Conservation (phyloP, 2,113 vertebrate species). For the Rousettus leschenaultii region DNA sequence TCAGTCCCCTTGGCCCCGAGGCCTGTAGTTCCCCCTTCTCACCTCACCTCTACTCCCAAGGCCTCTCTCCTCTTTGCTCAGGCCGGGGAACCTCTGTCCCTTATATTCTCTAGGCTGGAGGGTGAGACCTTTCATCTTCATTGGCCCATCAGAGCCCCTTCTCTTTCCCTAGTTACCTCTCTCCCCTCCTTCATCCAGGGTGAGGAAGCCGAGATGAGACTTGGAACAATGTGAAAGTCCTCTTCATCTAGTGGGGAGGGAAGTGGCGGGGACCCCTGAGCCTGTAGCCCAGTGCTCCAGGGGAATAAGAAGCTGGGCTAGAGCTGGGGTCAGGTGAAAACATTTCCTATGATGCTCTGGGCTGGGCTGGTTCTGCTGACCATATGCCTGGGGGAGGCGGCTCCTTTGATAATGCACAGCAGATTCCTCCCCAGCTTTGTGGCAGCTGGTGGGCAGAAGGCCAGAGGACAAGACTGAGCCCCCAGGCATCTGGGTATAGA, state of each 20-base stretch:
- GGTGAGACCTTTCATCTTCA: background rate
- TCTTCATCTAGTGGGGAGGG: background rate
- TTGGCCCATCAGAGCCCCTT: background rate
- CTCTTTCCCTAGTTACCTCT: background rate
- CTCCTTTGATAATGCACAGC: constrained; percentile 63
- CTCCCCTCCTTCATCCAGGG: background rate
- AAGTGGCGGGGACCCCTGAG: background rate
- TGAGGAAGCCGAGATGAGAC: background rate
- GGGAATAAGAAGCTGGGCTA: background rate
- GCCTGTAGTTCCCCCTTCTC: background rate
- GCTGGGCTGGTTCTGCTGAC: constrained; percentile 47
- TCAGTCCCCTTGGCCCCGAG: background rate
- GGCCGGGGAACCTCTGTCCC: background rate
- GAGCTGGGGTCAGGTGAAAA: constrained; percentile 31
- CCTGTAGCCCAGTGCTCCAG: background rate
- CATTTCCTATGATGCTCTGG: constrained; percentile 27
- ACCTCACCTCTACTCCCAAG: too few relatives aligned
- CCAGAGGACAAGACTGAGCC: background rate
- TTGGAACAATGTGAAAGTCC: background rate
- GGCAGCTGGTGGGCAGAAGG: constrained; percentile 70
- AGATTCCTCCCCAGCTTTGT: constrained; percentile 35
- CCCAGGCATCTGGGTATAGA: background rate
- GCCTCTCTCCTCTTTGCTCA: background rate
- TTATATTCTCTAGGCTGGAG: background rate
- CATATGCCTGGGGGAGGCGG: constrained; percentile 50